Base-by-base conservation (phyloP, 2,113 vertebrate species). In the Addax nasomaculatus region DNA sequence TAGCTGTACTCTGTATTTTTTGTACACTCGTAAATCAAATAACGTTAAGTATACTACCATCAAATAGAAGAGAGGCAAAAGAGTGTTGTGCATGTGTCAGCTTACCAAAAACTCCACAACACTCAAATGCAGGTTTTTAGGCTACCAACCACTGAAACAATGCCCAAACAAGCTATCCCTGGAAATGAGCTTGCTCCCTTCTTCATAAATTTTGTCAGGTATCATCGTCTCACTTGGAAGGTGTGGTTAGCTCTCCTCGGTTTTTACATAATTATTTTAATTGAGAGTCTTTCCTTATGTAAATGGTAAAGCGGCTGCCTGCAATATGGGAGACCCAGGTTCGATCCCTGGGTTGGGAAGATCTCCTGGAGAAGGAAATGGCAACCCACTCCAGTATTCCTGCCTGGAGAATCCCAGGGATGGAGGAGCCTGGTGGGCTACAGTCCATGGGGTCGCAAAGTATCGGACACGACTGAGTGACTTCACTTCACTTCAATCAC, bases 191-290 rank as follows among this genome's bases (percentile, higher is more conserved):
- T 94, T 85, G 5, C 10, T 60, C 9, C 47, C 84, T 84, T 87
- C 27, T 88, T 88, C 23, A 17, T 86, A 79, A 49, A 92, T 86
- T 86, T 64, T 25, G 29, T 79, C 16, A 78, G 36, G 23, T 67
- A 47, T 89, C n/a, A 23, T 39, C 64, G 57, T 67, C 15, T 90
- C 27, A 73, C 78, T 64, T 73, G 79, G 91, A 85, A 89, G 10
- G 27, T 76, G 80, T 51, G 3, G 45, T 89, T 47, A 88, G 60
- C 27, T 73, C 17, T 92, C 30, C 21, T 87, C 12, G 39, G 16
- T 29, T 86, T 94, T 80, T 57, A 85, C 58, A 39, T n/a, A 95
- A 78, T 70, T 93, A 55, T 92, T 92, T 94, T 85, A 88, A 58
- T 27, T 53, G 6, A 83, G 13, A 80, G n/a, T 81, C 30, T 33